Evolutionary conservation across 2,888 invertebrate genomes (phyloP), one percentile per base, ranked within the genome.

Genomic region (Amphipoea lucens): DNA sequence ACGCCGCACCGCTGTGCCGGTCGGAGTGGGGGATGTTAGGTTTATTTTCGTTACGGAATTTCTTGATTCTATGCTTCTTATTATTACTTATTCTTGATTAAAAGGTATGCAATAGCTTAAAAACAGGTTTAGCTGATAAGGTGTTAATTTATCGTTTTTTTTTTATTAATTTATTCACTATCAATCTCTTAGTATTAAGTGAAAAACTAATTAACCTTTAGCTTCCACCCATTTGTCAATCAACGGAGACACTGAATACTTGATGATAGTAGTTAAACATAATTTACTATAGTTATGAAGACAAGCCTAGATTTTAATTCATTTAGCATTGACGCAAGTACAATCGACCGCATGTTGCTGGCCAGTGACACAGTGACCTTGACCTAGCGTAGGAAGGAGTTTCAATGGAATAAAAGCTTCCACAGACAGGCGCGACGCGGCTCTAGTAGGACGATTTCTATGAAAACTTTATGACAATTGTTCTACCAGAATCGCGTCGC

Each of bases 151-250:
- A 85, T 76, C 1, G 81, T 72, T 75, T 69, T 0, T 75, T 69
- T 80, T 84, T 73, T 54, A 77, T 77, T 66, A 77, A 81, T 75
- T 63, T 51, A 69, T 75, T 63, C n/a, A 66, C 4, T 63, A 51
- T 51, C 9, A 69, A 76, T 84, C 63, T 79, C 45, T 67, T 40
- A 12, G 17, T 75, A 54, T 36, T 68, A 65, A 36, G 57, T 70
- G 51, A 66, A 67, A 67, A 72, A 84, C 3, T 75, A 67, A 71
- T 85, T 77, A 57, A 87, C 85, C 74, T 84, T 77, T 75, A 3
- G n/a, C 40, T 66, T 54, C 42, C 20, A 69, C 0, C 14, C 36
- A 81, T 84, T 85, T 87, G 68, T 84, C 74, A 80, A 79, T 66
- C 62, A 66, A 6, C 5, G 0, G 7, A 60, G 36, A 66, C 71